A percentile compares a stretch with the other conserved stretches of the same genome.
Evolutionary conservation across 2,113 vertebrate species (phyloP).

Genomic region (Anas platyrhynchos): DNA sequence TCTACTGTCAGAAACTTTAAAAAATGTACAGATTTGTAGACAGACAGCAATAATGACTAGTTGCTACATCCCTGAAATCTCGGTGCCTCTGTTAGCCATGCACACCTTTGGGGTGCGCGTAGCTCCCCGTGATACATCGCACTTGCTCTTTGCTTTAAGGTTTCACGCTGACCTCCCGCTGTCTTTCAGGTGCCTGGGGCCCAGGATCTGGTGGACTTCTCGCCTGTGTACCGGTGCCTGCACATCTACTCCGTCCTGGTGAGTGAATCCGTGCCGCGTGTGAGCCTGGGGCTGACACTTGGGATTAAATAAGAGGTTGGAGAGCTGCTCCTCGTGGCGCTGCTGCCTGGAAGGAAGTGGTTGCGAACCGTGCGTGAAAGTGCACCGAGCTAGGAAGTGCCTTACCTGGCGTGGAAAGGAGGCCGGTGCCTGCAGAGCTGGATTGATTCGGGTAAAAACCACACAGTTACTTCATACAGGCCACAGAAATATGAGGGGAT

Average conservation of each 20-base stretch:
- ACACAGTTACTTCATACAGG: fast-evolving
- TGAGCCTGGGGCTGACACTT: fast-evolving
- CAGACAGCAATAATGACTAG: fast-evolving
- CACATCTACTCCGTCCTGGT: slow-evolving; percentile 96
- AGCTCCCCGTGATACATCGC: fast-evolving
- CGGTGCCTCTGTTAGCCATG: no score
- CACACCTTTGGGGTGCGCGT: fast-evolving
- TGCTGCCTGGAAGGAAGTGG: not conserved
- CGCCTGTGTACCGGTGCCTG: slow-evolving; percentile 94
- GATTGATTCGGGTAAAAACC: not conserved
- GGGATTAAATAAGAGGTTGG: fast-evolving
- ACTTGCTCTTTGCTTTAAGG: not conserved
- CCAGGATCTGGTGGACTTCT: slow-evolving; percentile 97
- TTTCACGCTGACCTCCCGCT: not conserved
- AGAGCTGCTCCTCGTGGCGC: not conserved
- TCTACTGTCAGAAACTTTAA: fast-evolving
- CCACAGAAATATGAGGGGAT: not conserved
- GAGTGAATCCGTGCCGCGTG: slow-evolving; percentile 31
- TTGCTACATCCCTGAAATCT: not conserved
- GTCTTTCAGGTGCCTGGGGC: slow-evolving; percentile 87
- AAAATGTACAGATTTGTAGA: fast-evolving
- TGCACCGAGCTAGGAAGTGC: not conserved
- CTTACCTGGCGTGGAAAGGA: not conserved
- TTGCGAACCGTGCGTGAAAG: fast-evolving
- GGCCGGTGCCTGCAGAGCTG: not conserved